A percentile compares a stretch with the other conserved stretches of the same genome.
Conservation (phyloP, 92 coral and sea anemone species). For the Porites evermanni region DNA sequence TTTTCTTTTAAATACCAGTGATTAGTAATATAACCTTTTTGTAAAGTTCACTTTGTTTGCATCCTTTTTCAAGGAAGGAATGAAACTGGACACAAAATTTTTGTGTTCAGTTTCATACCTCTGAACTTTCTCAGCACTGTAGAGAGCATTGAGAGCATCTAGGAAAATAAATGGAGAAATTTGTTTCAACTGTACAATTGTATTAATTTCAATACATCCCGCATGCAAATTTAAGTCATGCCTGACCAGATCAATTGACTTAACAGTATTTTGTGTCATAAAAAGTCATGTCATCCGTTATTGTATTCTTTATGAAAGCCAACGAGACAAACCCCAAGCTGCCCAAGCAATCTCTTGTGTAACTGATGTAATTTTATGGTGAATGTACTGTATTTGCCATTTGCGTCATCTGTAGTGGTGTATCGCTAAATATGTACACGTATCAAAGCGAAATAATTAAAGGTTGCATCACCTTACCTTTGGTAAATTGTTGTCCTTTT, state of each 20-base stretch:
- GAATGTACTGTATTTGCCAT: too few species aligned
- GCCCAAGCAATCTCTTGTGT: too few species aligned
- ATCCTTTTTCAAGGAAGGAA: background rate
- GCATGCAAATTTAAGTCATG: background rate
- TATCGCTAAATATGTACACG: too few species aligned
- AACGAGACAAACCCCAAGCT: background rate
- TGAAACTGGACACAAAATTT: background rate
- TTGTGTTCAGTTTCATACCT: background rate
- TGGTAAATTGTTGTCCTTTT: too few species aligned
- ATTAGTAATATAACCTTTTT: background rate
- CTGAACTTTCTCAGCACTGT: slow-evolving; percentile 9
- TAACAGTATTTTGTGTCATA: background rate
- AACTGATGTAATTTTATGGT: too few species aligned
- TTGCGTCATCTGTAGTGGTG: too few species aligned
- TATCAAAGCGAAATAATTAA: background rate
- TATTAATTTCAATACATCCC: background rate
- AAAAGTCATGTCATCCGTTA: background rate
- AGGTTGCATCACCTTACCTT: too few species aligned
- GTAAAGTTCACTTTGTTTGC: background rate
- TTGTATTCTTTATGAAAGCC: background rate
- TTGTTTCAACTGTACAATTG: background rate
- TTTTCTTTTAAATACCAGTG: too few species aligned
- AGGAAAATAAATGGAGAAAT: background rate
- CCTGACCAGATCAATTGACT: background rate
- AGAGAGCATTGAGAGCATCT: slow-evolving; percentile 10